phyloP scores from a whole-genome alignment of 2,888 invertebrate species.

The Anorthoa munda region DNA sequence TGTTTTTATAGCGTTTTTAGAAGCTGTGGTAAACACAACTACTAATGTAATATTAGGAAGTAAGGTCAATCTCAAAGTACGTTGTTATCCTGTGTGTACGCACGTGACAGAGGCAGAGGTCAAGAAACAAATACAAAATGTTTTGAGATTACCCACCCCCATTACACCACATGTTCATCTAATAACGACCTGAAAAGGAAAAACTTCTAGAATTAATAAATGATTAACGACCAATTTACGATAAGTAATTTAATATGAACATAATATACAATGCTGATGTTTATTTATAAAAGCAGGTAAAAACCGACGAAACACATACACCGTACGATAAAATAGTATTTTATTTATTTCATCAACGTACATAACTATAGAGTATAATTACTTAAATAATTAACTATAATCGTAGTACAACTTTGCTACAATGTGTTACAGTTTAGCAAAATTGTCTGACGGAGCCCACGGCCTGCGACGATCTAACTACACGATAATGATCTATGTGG shows the following conservation, averaged over 20 bases:
- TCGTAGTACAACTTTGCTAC: conserved; percentile 54
- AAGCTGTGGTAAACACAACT: background rate
- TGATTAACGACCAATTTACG: conserved; percentile 65
- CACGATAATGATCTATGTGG: conserved; percentile 26
- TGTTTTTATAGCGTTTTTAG: conserved; percentile 5
- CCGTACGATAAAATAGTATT: conserved; percentile 83
- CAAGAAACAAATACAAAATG: too few relatives aligned
- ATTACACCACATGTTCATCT: background rate
- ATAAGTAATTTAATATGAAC: conserved; percentile 89
- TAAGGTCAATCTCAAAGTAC: background rate
- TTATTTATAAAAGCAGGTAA: conserved; percentile 90
- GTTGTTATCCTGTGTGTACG: background rate
- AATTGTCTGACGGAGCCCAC: conserved; percentile 33
- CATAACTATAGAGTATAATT: conserved; percentile 75
- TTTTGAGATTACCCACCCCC: too few relatives aligned
- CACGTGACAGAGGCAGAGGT: background rate
- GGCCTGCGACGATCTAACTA: conserved; percentile 29
- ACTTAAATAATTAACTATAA: conserved; percentile 72
- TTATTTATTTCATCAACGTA: conserved; percentile 75
- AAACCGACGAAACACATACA: conserved; percentile 87
- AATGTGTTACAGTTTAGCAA: conserved; percentile 39
- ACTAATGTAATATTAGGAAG: background rate
- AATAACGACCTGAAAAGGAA: background rate
- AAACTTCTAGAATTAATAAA: conserved; percentile 63
- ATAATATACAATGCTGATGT: conserved; percentile 90